These are phyloP conservation scores for Euspilapteryx auroguttella DNA, from an alignment of 2,888 invertebrate species.

Conservation along the genomic window DNA sequence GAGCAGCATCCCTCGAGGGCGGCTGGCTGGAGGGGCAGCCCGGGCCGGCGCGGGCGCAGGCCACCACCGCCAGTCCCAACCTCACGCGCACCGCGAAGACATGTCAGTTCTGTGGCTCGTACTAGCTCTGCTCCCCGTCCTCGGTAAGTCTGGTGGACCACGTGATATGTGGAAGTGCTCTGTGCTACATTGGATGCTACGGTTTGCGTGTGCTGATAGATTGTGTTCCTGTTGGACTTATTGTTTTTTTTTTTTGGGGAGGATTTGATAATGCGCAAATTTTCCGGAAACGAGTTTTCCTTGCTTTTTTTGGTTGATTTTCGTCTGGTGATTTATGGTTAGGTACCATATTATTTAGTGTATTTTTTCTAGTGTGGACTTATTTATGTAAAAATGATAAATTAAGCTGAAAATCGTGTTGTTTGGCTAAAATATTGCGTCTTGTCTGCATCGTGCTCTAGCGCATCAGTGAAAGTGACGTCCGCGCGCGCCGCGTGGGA, in stretches of 20 bases:
- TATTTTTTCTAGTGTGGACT: no score
- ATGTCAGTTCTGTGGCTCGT: slow-evolving; percentile 53
- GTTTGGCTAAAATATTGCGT: no score
- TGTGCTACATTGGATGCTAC: slow-evolving; percentile 3
- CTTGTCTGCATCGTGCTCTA: no score
- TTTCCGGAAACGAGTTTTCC: no score
- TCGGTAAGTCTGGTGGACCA: slow-evolving; percentile 36
- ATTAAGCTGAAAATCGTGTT: no score
- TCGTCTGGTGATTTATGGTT: not conserved
- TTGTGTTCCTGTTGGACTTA: not conserved
- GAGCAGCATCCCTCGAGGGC: slow-evolving; percentile 39
- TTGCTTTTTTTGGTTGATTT: no score
- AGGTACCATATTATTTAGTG: no score
- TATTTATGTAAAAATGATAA: no score
- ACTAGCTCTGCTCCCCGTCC: slow-evolving; percentile 46
- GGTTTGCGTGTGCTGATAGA: not conserved
- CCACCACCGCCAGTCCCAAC: slow-evolving; percentile 31
- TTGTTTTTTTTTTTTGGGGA: not conserved
- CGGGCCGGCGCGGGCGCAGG: slow-evolving; percentile 14
- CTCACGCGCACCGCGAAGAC: slow-evolving; percentile 46
- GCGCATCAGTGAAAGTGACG: slow-evolving; percentile 13
- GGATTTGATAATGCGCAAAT: not conserved
- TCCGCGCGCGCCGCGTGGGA: slow-evolving; percentile 32
- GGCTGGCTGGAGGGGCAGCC: slow-evolving; percentile 17
- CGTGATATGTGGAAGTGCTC: slow-evolving; percentile 2